These are phyloP conservation scores for Xestobium rufovillosum DNA, from an alignment of 2,888 invertebrate species.

Conservation along the genomic window DNA sequence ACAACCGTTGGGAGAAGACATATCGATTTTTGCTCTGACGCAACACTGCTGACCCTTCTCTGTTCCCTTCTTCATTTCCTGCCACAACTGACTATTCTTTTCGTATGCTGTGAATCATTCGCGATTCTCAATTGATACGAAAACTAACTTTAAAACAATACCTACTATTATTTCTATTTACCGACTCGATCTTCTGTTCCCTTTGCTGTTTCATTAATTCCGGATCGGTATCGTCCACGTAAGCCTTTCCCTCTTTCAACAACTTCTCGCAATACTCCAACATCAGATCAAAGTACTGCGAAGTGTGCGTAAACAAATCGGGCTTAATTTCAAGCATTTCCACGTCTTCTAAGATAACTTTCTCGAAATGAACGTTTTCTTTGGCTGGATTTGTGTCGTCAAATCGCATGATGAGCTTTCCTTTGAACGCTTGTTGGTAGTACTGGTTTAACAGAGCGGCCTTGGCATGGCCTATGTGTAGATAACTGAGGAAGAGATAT, in stretches of 20 bases:
- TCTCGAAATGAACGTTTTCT: slow-evolving; percentile 93
- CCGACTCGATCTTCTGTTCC: slow-evolving; percentile 80
- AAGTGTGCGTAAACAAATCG: slow-evolving; percentile 89
- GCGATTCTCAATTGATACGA: too few relatives aligned
- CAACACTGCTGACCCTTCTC: slow-evolving; percentile 78
- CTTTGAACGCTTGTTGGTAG: slow-evolving; percentile 87
- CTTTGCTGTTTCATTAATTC: slow-evolving; percentile 92
- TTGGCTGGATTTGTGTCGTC: slow-evolving; percentile 99
- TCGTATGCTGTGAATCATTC: slow-evolving; percentile 68
- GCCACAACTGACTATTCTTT: slow-evolving; percentile 83
- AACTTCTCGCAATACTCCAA: slow-evolving; percentile 79
- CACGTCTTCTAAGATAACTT: slow-evolving; percentile 93
- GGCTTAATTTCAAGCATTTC: slow-evolving; percentile 86
- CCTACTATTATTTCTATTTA: slow-evolving; percentile 77
- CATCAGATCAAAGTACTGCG: slow-evolving; percentile 94
- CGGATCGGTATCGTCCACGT: slow-evolving; percentile 92
- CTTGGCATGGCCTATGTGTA: slow-evolving; percentile 99
- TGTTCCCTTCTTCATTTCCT: slow-evolving; percentile 87
- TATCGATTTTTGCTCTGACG: slow-evolving; percentile 95
- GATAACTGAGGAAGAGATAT: slow-evolving; percentile 50
- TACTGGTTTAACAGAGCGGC: slow-evolving; percentile 97
- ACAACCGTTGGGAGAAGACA: slow-evolving; percentile 93
- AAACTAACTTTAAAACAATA: slow-evolving; percentile 18
- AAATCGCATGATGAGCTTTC: slow-evolving; percentile 95
- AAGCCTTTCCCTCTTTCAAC: slow-evolving; percentile 83